phyloP scores from a whole-genome alignment of 2,888 invertebrate genomes.

The Caenorhabditis sp. region DNA sequence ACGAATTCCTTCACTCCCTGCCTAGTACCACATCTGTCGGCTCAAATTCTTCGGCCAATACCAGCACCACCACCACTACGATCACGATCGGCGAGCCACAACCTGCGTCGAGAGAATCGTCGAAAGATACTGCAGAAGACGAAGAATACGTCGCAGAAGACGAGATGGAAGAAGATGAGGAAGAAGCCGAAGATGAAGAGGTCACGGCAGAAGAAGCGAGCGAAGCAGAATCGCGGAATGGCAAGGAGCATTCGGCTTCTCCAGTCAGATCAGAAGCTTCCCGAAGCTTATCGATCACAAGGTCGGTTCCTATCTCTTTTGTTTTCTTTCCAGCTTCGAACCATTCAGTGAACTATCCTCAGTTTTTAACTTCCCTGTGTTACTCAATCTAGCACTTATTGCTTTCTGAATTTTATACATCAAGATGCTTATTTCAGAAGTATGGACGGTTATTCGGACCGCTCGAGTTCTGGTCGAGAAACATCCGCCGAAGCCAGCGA shows the following conservation, averaged over 20 bases:
- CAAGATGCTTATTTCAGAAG: conserved; percentile 34
- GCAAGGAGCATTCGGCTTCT: conserved; percentile 2
- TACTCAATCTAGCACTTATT: not conserved
- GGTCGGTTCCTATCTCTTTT: conserved; percentile 16
- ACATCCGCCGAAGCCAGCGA: conserved; percentile 37
- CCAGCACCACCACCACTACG: conserved; percentile 32
- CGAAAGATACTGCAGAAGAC: conserved; percentile 20
- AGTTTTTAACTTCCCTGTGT: not conserved
- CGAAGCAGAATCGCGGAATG: conserved; percentile 11
- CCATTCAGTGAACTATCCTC: not conserved
- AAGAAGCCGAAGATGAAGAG: conserved; percentile 34
- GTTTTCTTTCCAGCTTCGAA: not conserved
- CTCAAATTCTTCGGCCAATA: conserved; percentile 32
- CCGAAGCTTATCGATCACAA: conserved; percentile 37
- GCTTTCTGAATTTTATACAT: not conserved
- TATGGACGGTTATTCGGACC: conserved; percentile 45
- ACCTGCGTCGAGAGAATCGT: conserved; percentile 10
- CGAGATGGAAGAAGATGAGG: conserved; percentile 42
- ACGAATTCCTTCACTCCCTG: conserved; percentile 62
- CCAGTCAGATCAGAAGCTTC: conserved; percentile 20
- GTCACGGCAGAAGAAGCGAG: conserved; percentile 12
- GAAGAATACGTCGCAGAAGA: conserved; percentile 32
- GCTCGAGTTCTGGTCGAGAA: conserved; percentile 48
- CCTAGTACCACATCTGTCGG: conserved; percentile 31
- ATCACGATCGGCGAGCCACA: conserved; percentile 20